Evolutionary conservation across 2,888 invertebrate species (phyloP).

Genomic region (Pollenia griseotomentosa): DNA sequence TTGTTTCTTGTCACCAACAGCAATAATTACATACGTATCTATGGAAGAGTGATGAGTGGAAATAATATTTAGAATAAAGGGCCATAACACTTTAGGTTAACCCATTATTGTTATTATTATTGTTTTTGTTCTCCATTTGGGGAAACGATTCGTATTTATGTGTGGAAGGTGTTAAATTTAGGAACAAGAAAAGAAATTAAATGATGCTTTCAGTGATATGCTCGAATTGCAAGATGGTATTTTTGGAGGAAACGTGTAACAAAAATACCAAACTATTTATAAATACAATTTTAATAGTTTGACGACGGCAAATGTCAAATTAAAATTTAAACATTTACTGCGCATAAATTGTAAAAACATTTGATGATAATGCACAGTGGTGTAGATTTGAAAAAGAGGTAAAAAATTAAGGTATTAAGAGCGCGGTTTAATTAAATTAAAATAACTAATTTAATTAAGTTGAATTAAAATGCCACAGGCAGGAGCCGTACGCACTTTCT

Average conservation of each 20-base stretch:
- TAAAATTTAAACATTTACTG: slow-evolving; percentile 11
- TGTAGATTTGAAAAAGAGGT: no score
- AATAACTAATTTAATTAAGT: no score
- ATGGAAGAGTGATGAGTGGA: slow-evolving; percentile 45
- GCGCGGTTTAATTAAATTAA: no score
- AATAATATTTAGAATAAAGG: slow-evolving; percentile 34
- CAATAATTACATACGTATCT: background rate
- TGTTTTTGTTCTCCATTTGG: slow-evolving; percentile 46
- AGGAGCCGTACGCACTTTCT: no score
- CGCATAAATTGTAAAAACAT: slow-evolving; percentile 55
- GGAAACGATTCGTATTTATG: background rate
- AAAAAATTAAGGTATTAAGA: no score
- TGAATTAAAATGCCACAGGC: no score
- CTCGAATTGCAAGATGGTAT: slow-evolving; percentile 53
- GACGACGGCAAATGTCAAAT: slow-evolving; percentile 44
- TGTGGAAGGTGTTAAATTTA: slow-evolving; percentile 58
- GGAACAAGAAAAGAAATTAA: slow-evolving; percentile 49
- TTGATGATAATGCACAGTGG: background rate
- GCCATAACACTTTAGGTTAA: slow-evolving; percentile 67
- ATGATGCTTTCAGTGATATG: slow-evolving; percentile 66
- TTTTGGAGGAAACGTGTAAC: slow-evolving; percentile 20
- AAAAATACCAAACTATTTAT: slow-evolving; percentile 45
- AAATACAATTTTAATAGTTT: slow-evolving; percentile 38
- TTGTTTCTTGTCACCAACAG: slow-evolving; percentile 49
- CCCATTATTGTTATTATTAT: slow-evolving; percentile 65